Evolutionary conservation across 2,888 invertebrate species (phyloP), one percentile per base, ranked within the genome.

Genomic region (Chloroclysta siterata): DNA sequence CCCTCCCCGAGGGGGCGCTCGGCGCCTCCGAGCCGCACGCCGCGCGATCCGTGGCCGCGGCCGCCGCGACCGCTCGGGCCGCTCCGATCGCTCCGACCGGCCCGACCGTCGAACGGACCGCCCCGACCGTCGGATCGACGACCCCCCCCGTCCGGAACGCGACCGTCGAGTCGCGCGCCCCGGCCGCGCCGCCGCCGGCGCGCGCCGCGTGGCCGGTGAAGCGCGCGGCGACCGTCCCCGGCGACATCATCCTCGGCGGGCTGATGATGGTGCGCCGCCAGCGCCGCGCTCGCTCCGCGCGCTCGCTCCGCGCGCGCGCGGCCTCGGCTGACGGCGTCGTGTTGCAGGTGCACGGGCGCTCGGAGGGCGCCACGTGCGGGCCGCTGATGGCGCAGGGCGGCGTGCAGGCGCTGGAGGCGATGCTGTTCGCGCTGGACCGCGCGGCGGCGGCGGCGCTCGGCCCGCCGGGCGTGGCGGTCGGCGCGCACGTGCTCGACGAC

Each of bases 321-420:
- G 36, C 36, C 7, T 8, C 36, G 36, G 36, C 11, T 11, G 33
- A 0, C 4, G 11, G 17, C 36, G 13, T 11, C 4, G 0, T 22
- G 28, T 46, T 10, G 53, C 76, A 88, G 88, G 89, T 98, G 13
- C 98, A 98, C 86, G 96, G 97, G 64, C 93, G 98, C 22, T 96
- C 97, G 73, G 97, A 97, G 80, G 94, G 94, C 53, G 93, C 95
- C 55, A 96, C 96, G 51, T 98, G 98, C 80, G 98, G 98, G 0
- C 96, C 96, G 15, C 95, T 98, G 69, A 98, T 98, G 98, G 96
- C 97, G 5, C 97, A 98, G 88, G 98, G 97, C 7, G 96, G 96
- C 53, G 95, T 96, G 59, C 96, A 96, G 83, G 97, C 98, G 3
- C 89, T 98, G 44, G 98, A 98, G 83, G 96, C 96, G 0, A 98